Base-by-base conservation (phyloP, 2,888 invertebrate species). In the Teleiodes luculella region DNA sequence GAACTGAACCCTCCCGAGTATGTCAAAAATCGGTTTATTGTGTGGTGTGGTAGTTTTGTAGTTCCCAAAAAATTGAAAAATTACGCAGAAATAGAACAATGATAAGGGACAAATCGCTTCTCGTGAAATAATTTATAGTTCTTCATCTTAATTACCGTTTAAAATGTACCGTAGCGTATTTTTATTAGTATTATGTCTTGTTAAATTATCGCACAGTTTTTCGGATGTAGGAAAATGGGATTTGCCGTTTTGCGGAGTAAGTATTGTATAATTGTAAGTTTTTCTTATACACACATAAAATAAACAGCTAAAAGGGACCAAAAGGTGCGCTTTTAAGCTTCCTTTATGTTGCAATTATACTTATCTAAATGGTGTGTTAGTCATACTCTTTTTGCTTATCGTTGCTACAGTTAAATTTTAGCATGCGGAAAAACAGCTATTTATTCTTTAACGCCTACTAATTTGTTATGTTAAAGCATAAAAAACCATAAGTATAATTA, bases 161-260 rank as follows among this genome's bases (percentile, higher is more conserved):
- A 85, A 59, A 71, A 86, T 86, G 85, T 67, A 75, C 60, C 78
- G 69, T 60, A 70, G 63, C 56, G 54, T 83, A 66, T 59, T 83
- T 66, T 54, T 85, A 61, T 63, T 83, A 60, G 66, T 80, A 62
- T 64, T 80, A 64, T 60, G 73, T 52, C 57, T 80, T 58, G 62
- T 80, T 57, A 75, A 78, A 72, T 70, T 78, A 64, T 73, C 80
- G 57, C 70, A 75, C 61, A 76, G 88, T 64, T 87, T 92, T 79
- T 92, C 92, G 33, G 92, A 93, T 75, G 90, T 92, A 63, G 94
- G 94, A 67, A 92, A 91, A 89, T 94, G 93, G 92, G 91, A 92
- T 78, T 91, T 91, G 67, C 86, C 90, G 63, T 75, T 94, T 61
- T 91, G 84, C 62, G 86, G 88, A 81, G 92, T 92, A 41, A 51